These are phyloP conservation scores for Chloromyia formosa DNA, from an alignment of 2,888 invertebrate genomes.

Conservation along the genomic window DNA sequence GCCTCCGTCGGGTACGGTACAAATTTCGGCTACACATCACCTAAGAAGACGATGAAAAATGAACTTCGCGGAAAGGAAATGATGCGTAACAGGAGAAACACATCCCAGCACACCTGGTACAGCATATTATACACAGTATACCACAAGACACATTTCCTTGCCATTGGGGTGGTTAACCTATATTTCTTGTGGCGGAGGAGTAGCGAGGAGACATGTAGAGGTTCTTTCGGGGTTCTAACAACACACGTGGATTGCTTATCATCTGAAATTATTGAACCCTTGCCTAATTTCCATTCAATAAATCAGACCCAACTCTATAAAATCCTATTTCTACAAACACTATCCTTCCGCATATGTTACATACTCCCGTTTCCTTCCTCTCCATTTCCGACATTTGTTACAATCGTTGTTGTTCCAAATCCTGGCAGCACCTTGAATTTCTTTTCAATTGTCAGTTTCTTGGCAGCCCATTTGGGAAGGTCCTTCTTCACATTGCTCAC, in stretches of 20 bases:
- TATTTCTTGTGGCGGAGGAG: no score
- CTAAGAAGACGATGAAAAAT: neutral
- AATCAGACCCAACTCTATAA: neutral
- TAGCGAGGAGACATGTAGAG: no score
- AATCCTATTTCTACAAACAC: neutral
- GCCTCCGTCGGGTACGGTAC: no score
- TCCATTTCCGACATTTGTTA: neutral
- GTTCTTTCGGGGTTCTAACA: no score
- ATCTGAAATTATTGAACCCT: no score
- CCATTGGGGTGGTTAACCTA: no score
- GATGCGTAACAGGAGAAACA: neutral
- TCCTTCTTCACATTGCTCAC: slow-evolving; percentile 5
- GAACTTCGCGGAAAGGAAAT: neutral
- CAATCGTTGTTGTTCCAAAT: neutral
- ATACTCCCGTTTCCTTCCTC: neutral
- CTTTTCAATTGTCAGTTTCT: neutral
- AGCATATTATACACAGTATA: no score
- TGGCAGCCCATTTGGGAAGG: neutral
- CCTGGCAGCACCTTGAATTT: neutral
- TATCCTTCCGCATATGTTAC: neutral
- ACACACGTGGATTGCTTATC: no score
- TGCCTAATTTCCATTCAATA: no score
- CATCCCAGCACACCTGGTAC: no score
- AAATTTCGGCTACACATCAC: neutral
- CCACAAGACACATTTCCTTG: no score